Evolutionary conservation across 1,140 invertebrate genomes (phyloP), one percentile per base, ranked within the genome.

Genomic region (Meloidogyne exigua): DNA sequence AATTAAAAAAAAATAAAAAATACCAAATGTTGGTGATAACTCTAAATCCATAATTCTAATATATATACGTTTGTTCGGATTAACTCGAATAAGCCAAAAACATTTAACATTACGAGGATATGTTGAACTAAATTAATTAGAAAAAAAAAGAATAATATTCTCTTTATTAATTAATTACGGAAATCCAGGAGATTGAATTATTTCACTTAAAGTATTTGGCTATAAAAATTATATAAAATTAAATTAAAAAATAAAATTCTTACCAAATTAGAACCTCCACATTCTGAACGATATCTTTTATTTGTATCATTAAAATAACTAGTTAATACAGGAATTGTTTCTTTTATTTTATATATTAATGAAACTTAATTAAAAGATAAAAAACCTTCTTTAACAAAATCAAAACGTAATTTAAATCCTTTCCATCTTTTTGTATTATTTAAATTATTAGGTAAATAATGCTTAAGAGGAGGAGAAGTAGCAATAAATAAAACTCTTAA

Each of bases 51-150:
- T 65, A 12, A 82, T 28, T 18, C 75, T 82, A 36, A 82, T 65
- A 67, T 82, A 83, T 39, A 82, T 77, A 12, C 81, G 75, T 25
- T 78, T 76, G 28, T 73, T 49, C 13, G 80, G 66, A 26, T 32
- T 23, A 15, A 82, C 81, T 32, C 81, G 32, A 25, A 82, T 74
- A 13, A 82, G 68, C 81, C 81, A 82, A 74, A 74, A 77, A 66
- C 80, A 83, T 15, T 68, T 65, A 26, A 84, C 76, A 69, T 82
- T 78, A 13, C 62, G 42, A 21, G 81, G 81, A 73, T 82, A 82
- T 23, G 83, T 84, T 21, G 23, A 66, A 13, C 72, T 73, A 83
- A 75, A 49, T 71, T 80, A 36, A 79, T 68, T n/a, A n/a, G n/a
- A n/a, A n/a, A n/a, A n/a, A n/a, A n/a, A n/a, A n/a, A n/a, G 2